Conservation (phyloP, 1,140 invertebrate species). For the Papilio helenus region DNA sequence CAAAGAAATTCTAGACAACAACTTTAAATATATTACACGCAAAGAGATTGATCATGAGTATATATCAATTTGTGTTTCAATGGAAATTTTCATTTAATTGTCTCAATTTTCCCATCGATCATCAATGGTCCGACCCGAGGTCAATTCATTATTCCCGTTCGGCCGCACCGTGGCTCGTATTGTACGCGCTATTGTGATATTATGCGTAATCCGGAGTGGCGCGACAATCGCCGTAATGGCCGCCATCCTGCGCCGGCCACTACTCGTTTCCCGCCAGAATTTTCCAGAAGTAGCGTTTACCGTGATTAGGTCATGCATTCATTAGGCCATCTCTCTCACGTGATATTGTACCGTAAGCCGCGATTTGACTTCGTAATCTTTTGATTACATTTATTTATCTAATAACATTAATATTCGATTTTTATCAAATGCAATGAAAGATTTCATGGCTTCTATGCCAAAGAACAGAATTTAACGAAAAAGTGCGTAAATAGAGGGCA, state of each 20-base stretch:
- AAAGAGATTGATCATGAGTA: no score
- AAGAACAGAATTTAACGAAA: neutral
- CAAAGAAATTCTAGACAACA: no score
- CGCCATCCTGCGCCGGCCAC: constrained; percentile 62
- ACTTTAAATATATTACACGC: no score
- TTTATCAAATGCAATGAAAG: neutral
- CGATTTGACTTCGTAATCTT: neutral
- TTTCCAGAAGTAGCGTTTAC: constrained; percentile 70
- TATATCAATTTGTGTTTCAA: no score
- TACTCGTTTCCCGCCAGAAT: constrained; percentile 70
- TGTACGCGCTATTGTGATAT: constrained; percentile 43
- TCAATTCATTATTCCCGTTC: constrained; percentile 7
- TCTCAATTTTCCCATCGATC: constrained; percentile 25
- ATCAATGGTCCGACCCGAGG: constrained; percentile 35
- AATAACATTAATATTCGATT: neutral
- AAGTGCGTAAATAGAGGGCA: neutral
- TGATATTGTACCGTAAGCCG: constrained; percentile 37
- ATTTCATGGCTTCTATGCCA: neutral
- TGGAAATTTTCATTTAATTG: neutral
- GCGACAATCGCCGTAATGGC: constrained; percentile 70
- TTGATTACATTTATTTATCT: neutral
- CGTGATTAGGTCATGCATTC: constrained; percentile 58
- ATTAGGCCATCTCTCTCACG: constrained; percentile 42
- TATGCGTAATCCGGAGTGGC: constrained; percentile 59
- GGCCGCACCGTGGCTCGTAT: constrained; percentile 18